Evolutionary conservation across 1,140 invertebrate genomes (phyloP).

Genomic region (Bombus sibiricus): DNA sequence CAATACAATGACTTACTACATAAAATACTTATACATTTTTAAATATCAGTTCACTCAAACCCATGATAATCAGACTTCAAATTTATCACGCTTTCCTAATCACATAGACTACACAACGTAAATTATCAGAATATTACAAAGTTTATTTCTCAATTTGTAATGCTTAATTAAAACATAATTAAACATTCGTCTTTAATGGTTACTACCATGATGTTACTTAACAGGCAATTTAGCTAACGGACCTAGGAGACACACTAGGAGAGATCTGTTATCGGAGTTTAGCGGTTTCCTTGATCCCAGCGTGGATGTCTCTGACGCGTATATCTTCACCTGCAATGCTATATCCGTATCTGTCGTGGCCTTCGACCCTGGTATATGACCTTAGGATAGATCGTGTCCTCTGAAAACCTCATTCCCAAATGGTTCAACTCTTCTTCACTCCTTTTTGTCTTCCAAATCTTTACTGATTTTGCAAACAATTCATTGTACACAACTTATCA

Average conservation of each 20-base stretch:
- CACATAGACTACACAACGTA: neutral
- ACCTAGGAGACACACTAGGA: constrained; percentile 14
- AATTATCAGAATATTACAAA: no score
- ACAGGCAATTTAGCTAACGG: constrained; percentile 18
- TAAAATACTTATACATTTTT: neutral
- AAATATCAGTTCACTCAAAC: neutral
- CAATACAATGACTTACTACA: constrained; percentile 56
- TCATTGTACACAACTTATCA: neutral
- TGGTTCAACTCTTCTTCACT: neutral
- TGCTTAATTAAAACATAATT: neutral
- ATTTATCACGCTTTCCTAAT: neutral
- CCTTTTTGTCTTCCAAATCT: neutral
- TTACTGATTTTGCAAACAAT: constrained; percentile 31
- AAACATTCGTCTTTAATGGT: neutral
- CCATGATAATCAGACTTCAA: no score
- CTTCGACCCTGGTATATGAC: constrained; percentile 47
- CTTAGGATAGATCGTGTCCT: constrained; percentile 21
- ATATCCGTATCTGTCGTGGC: constrained; percentile 58
- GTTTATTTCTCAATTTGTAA: neutral
- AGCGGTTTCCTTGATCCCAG: constrained; percentile 51
- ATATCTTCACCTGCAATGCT: constrained; percentile 52
- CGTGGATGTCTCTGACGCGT: constrained; percentile 49
- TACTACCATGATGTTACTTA: neutral
- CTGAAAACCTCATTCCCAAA: neutral
- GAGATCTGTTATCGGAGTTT: constrained; percentile 53